Conservation (phyloP, 2,797 vertebrate genomes). For the Pelobates cultripes region DNA sequence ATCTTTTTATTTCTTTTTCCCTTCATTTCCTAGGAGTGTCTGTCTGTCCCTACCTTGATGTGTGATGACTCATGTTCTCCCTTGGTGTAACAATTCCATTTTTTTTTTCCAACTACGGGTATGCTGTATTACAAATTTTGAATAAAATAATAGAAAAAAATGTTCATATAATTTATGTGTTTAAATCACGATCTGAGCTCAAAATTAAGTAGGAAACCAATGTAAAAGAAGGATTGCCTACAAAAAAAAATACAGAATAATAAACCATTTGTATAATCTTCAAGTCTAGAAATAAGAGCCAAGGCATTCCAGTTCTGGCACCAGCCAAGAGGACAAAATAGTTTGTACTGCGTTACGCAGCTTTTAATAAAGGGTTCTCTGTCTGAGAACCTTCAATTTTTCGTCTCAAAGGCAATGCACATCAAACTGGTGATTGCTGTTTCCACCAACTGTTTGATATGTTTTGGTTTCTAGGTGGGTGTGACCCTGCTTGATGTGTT, state of each 20-base stretch:
- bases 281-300: slow-evolving; percentile 20
- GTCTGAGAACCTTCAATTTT: slow-evolving; percentile 25
- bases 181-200: not conserved
- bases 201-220: not conserved
- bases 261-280: slow-evolving; percentile 12
- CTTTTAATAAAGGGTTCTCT: slow-evolving; percentile 32
- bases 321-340: slow-evolving; percentile 11
- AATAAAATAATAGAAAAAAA: too few relatives aligned
- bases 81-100: too few relatives aligned
- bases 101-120: too few relatives aligned
- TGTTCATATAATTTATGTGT: too few relatives aligned
- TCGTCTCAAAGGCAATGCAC: slow-evolving; percentile 24
- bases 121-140: too few relatives aligned
- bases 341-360: not conserved
- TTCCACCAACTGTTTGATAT: slow-evolving; percentile 45
- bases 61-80: too few relatives aligned
- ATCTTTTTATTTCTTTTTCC: too few relatives aligned
- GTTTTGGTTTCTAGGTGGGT: slow-evolving; percentile 56
- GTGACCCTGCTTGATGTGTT: slow-evolving; percentile 45
- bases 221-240: slow-evolving; percentile 3
- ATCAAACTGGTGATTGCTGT: slow-evolving; percentile 29
- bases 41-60: too few relatives aligned
- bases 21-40: too few relatives aligned
- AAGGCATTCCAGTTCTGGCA: slow-evolving; percentile 13
- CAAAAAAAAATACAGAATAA: slow-evolving; percentile 6